These are phyloP conservation scores for Lacanobia wlatinum DNA, from an alignment of 2,888 invertebrate genomes.

Conservation along the genomic window DNA sequence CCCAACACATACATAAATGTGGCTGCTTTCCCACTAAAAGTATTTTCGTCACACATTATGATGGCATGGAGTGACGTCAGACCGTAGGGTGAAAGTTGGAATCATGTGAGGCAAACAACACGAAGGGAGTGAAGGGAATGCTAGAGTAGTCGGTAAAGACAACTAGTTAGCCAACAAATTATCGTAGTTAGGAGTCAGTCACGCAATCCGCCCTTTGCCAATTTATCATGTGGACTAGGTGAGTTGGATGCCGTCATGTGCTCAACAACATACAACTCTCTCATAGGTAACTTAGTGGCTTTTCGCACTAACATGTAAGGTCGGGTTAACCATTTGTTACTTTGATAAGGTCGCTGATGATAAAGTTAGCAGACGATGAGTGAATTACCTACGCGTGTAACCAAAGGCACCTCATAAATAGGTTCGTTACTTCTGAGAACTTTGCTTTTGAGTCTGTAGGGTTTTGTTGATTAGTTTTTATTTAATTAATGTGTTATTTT, in stretches of 20 bases:
- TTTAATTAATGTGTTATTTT: conserved; percentile 13
- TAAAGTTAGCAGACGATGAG: conserved; percentile 34
- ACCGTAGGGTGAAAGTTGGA: conserved; percentile 26
- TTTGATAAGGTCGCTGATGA: conserved; percentile 36
- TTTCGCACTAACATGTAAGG: conserved; percentile 19
- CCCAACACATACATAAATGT: conserved; percentile 17
- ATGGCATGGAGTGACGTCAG: conserved; percentile 51
- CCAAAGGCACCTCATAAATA: conserved; percentile 14
- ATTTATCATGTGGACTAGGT: conserved; percentile 68
- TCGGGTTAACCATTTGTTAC: conserved; percentile 31
- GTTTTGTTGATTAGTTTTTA: conserved; percentile 2
- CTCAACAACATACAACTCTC: conserved; percentile 47
- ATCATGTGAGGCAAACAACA: conserved; percentile 49
- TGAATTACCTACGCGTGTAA: conserved; percentile 30
- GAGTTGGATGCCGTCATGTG: conserved; percentile 56
- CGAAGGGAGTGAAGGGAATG: conserved; percentile 40
- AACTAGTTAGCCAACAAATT: conserved; percentile 72
- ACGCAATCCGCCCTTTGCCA: conserved; percentile 70
- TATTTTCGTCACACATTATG: conserved; percentile 51
- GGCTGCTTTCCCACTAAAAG: conserved; percentile 28
- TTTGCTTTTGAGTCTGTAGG: conserved; percentile 29
- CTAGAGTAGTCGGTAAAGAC: conserved; percentile 66
- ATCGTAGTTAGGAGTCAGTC: conserved; percentile 73
- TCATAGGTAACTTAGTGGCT: conserved; percentile 42
- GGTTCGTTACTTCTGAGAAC: conserved; percentile 18